These are phyloP conservation scores for Campylomormyrus tamandua DNA, from an alignment of 2,113 vertebrate species.

Conservation along the genomic window DNA sequence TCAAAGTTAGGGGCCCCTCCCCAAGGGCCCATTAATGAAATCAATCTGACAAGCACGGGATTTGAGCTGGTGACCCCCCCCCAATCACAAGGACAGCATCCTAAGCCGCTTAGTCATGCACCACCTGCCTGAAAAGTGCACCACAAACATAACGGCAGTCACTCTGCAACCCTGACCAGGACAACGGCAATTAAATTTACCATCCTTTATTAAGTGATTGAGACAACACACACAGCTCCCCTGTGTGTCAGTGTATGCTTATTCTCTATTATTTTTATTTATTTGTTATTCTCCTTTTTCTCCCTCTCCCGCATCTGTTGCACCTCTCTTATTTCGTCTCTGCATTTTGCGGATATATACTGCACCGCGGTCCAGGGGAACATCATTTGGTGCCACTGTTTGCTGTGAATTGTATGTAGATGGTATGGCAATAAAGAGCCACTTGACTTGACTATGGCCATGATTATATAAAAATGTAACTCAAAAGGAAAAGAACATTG, in stretches of 20 bases:
- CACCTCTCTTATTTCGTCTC: too few relatives aligned
- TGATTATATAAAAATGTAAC: too few relatives aligned
- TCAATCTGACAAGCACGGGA: not conserved
- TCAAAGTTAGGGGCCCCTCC: not conserved
- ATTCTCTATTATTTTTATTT: not conserved
- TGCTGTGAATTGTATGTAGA: too few relatives aligned
- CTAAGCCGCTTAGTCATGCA: not conserved
- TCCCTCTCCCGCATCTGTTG: too few relatives aligned
- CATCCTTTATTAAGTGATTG: not conserved
- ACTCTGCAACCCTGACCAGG: not conserved
- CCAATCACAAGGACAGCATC: not conserved
- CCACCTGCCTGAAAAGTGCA: not conserved
- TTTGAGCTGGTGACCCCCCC: not conserved
- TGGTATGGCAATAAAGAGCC: too few relatives aligned
- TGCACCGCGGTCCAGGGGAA: too few relatives aligned
- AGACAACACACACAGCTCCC: not conserved
- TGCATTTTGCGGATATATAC: too few relatives aligned
- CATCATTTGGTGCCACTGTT: too few relatives aligned
- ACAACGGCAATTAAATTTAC: not conserved
- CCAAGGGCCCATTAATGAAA: not conserved
- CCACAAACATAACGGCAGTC: not conserved
- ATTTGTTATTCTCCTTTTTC: too few relatives aligned
- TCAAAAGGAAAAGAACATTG: too few relatives aligned
- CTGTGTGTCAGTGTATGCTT: not conserved
- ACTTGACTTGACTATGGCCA: too few relatives aligned